phyloP scores from a whole-genome alignment of 2,888 invertebrate species.

The Mamestra brassicae region DNA sequence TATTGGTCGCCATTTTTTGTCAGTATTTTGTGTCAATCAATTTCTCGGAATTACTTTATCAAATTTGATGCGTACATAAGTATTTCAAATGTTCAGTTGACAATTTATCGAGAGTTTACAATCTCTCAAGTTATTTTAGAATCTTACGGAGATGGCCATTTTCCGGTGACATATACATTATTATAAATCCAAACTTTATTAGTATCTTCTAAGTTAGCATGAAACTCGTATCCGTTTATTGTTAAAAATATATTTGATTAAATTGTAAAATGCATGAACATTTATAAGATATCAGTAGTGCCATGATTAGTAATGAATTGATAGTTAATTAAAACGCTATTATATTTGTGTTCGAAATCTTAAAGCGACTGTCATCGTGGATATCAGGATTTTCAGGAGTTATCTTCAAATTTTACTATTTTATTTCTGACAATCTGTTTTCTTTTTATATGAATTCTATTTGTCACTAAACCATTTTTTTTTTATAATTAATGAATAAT shows the following conservation, averaged over 20 bases:
- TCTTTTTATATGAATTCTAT: not conserved
- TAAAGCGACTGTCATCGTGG: not conserved
- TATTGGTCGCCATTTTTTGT: too few relatives aligned
- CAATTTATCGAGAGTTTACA: too few relatives aligned
- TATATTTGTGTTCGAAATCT: not conserved
- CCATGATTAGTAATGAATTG: too few relatives aligned
- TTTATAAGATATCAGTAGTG: not conserved
- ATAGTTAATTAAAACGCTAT: too few relatives aligned
- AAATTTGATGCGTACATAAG: too few relatives aligned
- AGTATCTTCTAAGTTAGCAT: constrained; percentile 28
- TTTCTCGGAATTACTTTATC: too few relatives aligned
- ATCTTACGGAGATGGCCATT: too few relatives aligned
- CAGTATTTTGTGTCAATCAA: too few relatives aligned
- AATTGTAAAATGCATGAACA: constrained; percentile 23
- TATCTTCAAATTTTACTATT: not conserved
- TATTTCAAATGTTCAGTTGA: too few relatives aligned
- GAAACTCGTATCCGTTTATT: not conserved
- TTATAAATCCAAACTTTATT: too few relatives aligned
- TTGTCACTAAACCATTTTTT: not conserved
- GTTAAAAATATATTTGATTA: not conserved
- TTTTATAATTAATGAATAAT: not conserved
- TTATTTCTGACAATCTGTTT: not conserved
- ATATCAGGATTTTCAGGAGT: not conserved
- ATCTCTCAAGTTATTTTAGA: too few relatives aligned
- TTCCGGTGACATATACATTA: too few relatives aligned